phyloP scores from a whole-genome alignment of 35 echinoderm and acorn worm genomes.

The Diadema setosum region DNA sequence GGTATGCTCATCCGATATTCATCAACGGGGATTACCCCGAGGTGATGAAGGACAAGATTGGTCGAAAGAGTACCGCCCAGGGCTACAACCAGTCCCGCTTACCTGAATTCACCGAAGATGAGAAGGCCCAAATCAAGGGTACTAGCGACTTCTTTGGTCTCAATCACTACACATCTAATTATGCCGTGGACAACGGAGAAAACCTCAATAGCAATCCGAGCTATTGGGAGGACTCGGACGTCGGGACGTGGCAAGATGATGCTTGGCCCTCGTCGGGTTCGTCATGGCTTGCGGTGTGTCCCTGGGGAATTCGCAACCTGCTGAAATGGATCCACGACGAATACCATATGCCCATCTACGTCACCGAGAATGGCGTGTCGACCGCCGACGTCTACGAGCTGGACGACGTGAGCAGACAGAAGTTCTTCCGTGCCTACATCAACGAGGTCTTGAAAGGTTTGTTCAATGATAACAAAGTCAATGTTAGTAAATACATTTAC shows the following conservation, averaged over 20 bases:
- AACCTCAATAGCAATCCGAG: conserved; percentile 9
- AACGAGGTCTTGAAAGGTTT: conserved; percentile 81
- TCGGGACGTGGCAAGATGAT: conserved; percentile 22
- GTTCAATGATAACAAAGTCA: neutral
- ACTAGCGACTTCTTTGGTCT: conserved; percentile 62
- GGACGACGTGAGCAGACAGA: conserved; percentile 50
- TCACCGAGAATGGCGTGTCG: conserved; percentile 86
- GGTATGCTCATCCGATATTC: conserved; percentile 82
- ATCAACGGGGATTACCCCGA: conserved; percentile 84
- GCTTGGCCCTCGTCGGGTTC: conserved; percentile 74
- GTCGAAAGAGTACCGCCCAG: conserved; percentile 34
- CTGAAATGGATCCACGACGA: conserved; percentile 63
- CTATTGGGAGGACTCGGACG: conserved; percentile 54
- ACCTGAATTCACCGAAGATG: conserved; percentile 67
- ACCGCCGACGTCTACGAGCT: conserved; percentile 42
- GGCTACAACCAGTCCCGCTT: conserved; percentile 51
- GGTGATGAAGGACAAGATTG: conserved; percentile 81
- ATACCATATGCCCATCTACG: conserved; percentile 69
- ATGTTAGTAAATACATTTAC: too few species aligned
- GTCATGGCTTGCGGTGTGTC: conserved; percentile 62
- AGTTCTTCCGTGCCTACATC: conserved; percentile 70
- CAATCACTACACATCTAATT: conserved; percentile 12
- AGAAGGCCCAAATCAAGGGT: conserved; percentile 40
- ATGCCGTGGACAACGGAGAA: neutral
- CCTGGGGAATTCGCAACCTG: conserved; percentile 76